phyloP scores from a whole-genome alignment of 2,888 invertebrate species.

The Spilosoma lubricipeda region DNA sequence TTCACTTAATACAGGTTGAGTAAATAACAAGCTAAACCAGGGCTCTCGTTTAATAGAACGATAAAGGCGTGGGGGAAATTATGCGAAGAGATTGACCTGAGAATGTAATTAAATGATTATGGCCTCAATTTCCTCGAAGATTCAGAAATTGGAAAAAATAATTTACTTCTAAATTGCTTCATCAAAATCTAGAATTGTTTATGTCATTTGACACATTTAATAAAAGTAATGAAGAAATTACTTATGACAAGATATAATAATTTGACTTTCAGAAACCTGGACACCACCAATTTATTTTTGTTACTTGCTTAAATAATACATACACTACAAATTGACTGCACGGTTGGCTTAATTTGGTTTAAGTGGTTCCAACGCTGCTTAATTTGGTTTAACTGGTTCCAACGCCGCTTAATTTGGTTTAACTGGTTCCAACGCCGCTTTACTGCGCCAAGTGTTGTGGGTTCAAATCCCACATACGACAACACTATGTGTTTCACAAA shows the following conservation, averaged over 20 bases:
- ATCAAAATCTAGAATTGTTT: not conserved
- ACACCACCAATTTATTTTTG: too few species aligned
- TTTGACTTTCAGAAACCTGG: too few species aligned
- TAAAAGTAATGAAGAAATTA: not conserved
- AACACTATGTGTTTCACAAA: too few species aligned
- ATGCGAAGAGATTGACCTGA: not conserved
- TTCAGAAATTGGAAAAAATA: not conserved
- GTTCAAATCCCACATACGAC: too few species aligned
- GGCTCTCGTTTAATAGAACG: not conserved
- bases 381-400: too few species aligned
- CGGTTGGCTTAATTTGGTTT: too few species aligned
- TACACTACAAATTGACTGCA: too few species aligned
- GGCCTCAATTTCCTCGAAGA: not conserved
- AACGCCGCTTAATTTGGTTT: too few species aligned
- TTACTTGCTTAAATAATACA: too few species aligned
- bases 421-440: too few species aligned
- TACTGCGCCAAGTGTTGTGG: too few species aligned
- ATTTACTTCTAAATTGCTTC: not conserved
- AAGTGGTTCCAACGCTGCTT: too few species aligned
- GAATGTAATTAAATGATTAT: not conserved
- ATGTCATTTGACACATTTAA: not conserved
- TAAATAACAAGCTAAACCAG: conserved; percentile 5
- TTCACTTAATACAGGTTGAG: conserved; percentile 15
- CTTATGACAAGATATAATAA: not conserved
- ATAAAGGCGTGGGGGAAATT: not conserved